Evolutionary conservation across 2,113 vertebrate species (phyloP).

Genomic region (Panurus biarmicus): DNA sequence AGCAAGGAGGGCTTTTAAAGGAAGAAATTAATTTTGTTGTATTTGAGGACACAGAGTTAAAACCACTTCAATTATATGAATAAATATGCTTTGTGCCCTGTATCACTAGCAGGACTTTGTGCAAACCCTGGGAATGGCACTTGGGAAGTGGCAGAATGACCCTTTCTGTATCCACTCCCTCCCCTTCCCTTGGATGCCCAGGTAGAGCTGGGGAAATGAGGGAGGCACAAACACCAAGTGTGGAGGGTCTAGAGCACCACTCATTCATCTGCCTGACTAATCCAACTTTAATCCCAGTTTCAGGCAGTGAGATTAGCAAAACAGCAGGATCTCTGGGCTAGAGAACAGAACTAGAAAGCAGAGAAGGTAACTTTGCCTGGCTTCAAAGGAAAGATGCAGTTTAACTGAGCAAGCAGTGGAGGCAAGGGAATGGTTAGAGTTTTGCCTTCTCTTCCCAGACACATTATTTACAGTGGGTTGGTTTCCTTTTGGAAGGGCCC

Average conservation of each 20-base stretch:
- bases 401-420: not conserved
- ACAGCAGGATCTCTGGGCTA: not conserved
- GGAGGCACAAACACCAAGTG: not conserved
- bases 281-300: not conserved
- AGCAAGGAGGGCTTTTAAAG: not conserved
- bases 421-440: not conserved
- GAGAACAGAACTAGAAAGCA: not conserved
- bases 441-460: conserved; percentile 21
- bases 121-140: not conserved
- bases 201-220: not conserved
- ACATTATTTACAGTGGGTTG: conserved; percentile 30
- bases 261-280: not conserved
- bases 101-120: not conserved
- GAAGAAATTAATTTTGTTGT: not conserved
- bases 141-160: not conserved
- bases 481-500: conserved; percentile 26
- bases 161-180: not conserved
- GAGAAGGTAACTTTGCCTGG: not conserved
- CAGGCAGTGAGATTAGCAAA: not conserved
- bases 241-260: not conserved
- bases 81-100: not conserved
- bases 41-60: not conserved
- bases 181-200: not conserved
- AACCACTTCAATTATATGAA: not conserved
- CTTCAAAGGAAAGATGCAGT: not conserved